Conservation (phyloP, 2,113 vertebrate genomes). For the Daubentonia madagascariensis region DNA sequence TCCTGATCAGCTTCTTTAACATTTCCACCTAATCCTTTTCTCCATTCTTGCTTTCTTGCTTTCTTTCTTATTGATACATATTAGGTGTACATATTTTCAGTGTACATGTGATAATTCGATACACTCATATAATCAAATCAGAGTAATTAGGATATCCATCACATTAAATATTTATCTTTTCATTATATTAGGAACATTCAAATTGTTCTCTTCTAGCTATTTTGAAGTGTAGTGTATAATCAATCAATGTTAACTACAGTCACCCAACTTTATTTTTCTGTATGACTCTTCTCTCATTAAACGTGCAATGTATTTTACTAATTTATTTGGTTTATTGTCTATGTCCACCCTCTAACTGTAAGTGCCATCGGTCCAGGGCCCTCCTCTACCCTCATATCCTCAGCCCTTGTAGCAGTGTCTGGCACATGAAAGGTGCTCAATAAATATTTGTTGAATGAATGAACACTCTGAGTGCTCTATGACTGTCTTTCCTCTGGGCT, state of each 20-base stretch:
- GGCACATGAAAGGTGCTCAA: not conserved
- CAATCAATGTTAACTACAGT: not conserved
- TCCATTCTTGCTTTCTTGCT: not conserved
- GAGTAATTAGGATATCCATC: not conserved
- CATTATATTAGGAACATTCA: not conserved
- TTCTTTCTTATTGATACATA: not conserved
- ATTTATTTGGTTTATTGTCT: not conserved
- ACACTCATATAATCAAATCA: not conserved
- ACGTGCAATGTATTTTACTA: not conserved
- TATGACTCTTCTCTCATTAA: not conserved
- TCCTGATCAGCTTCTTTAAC: not conserved
- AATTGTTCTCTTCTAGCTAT: not conserved
- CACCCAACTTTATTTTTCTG: not conserved
- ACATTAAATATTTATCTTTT: not conserved
- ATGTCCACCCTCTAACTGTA: not conserved
- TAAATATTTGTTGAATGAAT: not conserved
- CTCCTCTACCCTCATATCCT: not conserved
- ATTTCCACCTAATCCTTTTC: not conserved
- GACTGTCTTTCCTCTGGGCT: not conserved
- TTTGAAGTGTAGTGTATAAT: not conserved
- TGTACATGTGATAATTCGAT: not conserved
- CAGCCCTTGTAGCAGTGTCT: not conserved
- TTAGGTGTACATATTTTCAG: not conserved
- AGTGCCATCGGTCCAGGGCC: accelerated
- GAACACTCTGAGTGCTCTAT: not conserved